Percentiles rank a stretch among this genome's conserved stretches.
phyloP scores from a whole-genome alignment of 2,797 vertebrate genomes.

The Phoxinus dragarum region DNA sequence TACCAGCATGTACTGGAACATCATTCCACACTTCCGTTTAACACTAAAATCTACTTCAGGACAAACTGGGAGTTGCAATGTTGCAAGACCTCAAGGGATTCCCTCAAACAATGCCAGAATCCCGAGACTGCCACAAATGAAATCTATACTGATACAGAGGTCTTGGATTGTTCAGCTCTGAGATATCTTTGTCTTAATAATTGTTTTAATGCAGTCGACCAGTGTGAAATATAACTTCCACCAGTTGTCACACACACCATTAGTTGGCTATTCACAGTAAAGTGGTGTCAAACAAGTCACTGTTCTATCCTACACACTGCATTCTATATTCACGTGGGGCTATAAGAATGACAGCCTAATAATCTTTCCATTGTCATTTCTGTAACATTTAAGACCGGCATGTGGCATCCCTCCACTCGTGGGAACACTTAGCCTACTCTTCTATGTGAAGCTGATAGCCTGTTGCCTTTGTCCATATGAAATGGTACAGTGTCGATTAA shows the following conservation, averaged over 20 bases:
- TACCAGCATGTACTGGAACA: not conserved
- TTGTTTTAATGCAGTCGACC: not conserved
- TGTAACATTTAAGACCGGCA: slow-evolving; percentile 12
- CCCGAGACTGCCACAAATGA: not conserved
- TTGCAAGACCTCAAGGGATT: slow-evolving; percentile 21
- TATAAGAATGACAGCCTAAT: slow-evolving; percentile 33
- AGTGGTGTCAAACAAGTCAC: not conserved
- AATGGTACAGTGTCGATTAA: slow-evolving; percentile 12
- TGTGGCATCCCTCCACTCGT: not conserved
- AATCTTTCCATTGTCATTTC: slow-evolving; percentile 43
- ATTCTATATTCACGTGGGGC: slow-evolving; percentile 45
- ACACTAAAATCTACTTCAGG: not conserved
- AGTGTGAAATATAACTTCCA: not conserved
- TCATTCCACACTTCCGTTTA: slow-evolving; percentile 11
- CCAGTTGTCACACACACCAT: not conserved
- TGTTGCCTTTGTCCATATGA: not conserved
- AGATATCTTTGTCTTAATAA: not conserved
- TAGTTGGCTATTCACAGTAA: slow-evolving; percentile 10
- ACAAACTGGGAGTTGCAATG: slow-evolving; percentile 12
- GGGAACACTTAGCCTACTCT: slow-evolving; percentile 12
- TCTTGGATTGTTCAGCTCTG: slow-evolving; percentile 7
- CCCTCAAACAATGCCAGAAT: slow-evolving; percentile 18
- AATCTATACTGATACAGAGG: slow-evolving; percentile 34
- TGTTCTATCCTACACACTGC: slow-evolving; percentile 40
- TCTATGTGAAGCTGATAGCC: not conserved